Base-by-base conservation (phyloP, 2,888 invertebrate species). In the Tubulanus polymorphus region DNA sequence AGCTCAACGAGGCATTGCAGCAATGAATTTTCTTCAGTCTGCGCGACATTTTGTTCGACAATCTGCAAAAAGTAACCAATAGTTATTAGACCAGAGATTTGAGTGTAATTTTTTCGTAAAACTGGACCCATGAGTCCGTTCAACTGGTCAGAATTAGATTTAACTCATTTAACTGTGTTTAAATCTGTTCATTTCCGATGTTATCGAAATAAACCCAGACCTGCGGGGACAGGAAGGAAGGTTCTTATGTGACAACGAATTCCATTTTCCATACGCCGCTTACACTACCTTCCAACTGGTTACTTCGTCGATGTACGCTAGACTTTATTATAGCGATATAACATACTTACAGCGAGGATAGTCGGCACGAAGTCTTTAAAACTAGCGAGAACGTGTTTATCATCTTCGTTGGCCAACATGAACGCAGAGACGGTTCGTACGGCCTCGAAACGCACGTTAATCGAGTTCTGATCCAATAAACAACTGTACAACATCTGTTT, bases 1-100 rank as follows among this genome's bases (percentile, higher is more conserved):
- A 99, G 81, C 72, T 99, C 97, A 63, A 96, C 93, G 37, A 99
- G 83, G 64, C 93, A 87, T 81, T 97, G 95, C 29, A 99, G 80
- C 30, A 96, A 83, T 26, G 72, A 71, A 28, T 92, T 87, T 75
- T 96, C 95, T 74, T 95, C 94, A 27, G 91, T 89, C 66, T 87
- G 86, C 66, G 89, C 88, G 53, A 93, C 86, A 63, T 91, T 91
- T 74, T 90, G 88, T 25, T 88, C 88, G 41, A 89, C 84, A 48
- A 88, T 86, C 85, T 87, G 74, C 23, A 23, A 8, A 41, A 41
- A 41, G 15, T 8, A 41, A 41, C 41, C 6, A 18, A 41, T n/a
- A n/a, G n/a, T n/a, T n/a, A n/a, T n/a, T n/a, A n/a, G n/a, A n/a
- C n/a, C n/a, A n/a, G n/a, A n/a, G n/a, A n/a, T n/a, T n/a, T n/a